Evolutionary conservation across 2,888 invertebrate genomes (phyloP).

Genomic region (Belgica antarctica): DNA sequence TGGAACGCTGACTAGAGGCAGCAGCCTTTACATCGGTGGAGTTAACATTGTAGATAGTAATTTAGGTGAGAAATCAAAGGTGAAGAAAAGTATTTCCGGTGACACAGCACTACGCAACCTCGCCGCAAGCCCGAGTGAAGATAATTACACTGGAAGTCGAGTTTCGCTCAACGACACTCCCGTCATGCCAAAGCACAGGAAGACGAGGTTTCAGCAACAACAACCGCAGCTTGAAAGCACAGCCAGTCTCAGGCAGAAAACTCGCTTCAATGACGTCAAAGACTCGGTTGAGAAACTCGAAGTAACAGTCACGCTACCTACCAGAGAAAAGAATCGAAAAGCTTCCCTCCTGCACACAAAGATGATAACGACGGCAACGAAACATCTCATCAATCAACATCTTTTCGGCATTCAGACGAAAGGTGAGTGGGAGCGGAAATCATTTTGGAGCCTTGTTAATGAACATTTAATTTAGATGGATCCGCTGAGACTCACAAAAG

Average conservation of each 20-base stretch:
- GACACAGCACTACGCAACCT: conserved; percentile 70
- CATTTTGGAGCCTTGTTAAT: too few species aligned
- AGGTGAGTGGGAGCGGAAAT: conserved; percentile 51
- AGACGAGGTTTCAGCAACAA: conserved; percentile 78
- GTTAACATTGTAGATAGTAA: conserved; percentile 52
- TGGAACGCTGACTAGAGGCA: conserved; percentile 36
- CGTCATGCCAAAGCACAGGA: conserved; percentile 76
- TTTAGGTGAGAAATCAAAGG: conserved; percentile 52
- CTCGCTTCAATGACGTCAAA: conserved; percentile 56
- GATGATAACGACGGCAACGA: conserved; percentile 68
- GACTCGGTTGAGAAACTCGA: conserved; percentile 61
- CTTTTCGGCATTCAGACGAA: conserved; percentile 63
- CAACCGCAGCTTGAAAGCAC: conserved; percentile 49
- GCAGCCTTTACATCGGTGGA: conserved; percentile 25
- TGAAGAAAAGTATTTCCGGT: conserved; percentile 78
- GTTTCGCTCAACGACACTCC: conserved; percentile 66
- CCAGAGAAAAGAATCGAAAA: conserved; percentile 51
- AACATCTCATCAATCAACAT: conserved; percentile 68
- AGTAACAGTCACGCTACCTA: conserved; percentile 45
- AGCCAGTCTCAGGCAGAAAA: conserved; percentile 51
- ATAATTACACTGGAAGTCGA: conserved; percentile 57
- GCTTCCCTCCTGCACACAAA: conserved; percentile 64
- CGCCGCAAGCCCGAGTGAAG: conserved; percentile 61
- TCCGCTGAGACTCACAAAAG: conserved; percentile 65
- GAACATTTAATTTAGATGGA: too few species aligned